Conservation (phyloP, 2,113 vertebrate genomes). For the Plectropomus leopardus region DNA sequence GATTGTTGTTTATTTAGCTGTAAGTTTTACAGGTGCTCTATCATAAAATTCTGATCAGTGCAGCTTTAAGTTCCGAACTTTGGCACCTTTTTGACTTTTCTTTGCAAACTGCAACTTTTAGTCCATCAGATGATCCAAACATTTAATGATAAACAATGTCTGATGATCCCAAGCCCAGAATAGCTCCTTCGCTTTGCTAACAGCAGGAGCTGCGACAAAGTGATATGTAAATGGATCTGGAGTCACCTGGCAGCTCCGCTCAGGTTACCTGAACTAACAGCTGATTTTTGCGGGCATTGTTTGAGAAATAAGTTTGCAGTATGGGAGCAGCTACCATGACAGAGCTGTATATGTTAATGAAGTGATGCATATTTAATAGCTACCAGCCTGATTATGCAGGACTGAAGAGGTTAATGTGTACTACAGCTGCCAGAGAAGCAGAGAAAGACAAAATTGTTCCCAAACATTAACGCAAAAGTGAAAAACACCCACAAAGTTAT, state of each 20-base stretch:
- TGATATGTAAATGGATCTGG: slow-evolving; percentile 27
- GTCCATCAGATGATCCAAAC: neutral
- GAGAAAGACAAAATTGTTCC: neutral
- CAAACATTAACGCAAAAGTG: neutral
- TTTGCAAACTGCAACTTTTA: neutral
- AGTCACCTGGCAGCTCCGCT: slow-evolving; percentile 9
- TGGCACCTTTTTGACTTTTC: neutral
- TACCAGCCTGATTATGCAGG: neutral
- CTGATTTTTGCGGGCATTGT: neutral
- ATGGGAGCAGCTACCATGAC: slow-evolving; percentile 2
- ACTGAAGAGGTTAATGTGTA: neutral
- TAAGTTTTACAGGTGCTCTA: neutral
- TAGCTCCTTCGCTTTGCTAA: neutral
- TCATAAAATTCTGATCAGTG: neutral
- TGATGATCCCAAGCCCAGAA: neutral
- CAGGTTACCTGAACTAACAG: neutral
- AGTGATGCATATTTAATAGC: slow-evolving; percentile 17
- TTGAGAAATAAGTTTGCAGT: neutral
- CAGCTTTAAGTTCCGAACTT: neutral
- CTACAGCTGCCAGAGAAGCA: neutral
- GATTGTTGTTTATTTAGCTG: too few relatives aligned
- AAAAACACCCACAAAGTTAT: neutral
- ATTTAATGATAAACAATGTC: neutral
- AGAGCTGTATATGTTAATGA: slow-evolving; percentile 23
- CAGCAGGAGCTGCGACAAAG: slow-evolving; percentile 28